Evolutionary conservation across 2,888 invertebrate species (phyloP).

Genomic region (Macropis europaea): DNA sequence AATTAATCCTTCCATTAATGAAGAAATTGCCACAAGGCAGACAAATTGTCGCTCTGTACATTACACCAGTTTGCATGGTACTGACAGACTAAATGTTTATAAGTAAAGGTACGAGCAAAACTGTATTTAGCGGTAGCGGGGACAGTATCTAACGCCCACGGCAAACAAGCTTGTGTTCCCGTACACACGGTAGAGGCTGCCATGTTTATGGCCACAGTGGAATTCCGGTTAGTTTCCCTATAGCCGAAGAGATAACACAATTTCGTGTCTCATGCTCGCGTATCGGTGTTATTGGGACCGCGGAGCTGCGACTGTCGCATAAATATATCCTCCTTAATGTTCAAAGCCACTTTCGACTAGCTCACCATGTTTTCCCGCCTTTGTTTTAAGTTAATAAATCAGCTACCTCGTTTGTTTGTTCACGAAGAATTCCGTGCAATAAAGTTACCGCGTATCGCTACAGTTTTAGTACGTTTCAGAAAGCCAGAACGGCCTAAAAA

Average conservation of each 20-base stretch:
- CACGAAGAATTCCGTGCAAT: constrained; percentile 6
- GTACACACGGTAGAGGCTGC: constrained; percentile 18
- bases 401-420: not conserved
- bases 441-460: constrained; percentile 7
- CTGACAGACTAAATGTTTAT: no score
- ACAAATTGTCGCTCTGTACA: no score
- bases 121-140: constrained; percentile 13
- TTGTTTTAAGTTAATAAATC: constrained; percentile 39
- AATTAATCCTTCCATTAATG: no score
- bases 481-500: not conserved
- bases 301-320: constrained; percentile 60
- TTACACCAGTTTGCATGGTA: no score
- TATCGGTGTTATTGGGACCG: constrained; percentile 72
- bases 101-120: constrained; percentile 13
- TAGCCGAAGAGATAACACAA: constrained; percentile 70
- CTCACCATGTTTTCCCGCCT: constrained; percentile 19
- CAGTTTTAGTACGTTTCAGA: constrained; percentile 4
- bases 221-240: constrained; percentile 68
- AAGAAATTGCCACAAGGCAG: no score
- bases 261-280: constrained; percentile 61
- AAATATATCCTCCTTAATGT: constrained; percentile 73
- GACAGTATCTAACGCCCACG: constrained; percentile 49
- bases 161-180: constrained; percentile 37
- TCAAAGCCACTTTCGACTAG: constrained; percentile 55
- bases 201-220: constrained; percentile 62